A percentile compares a stretch with the other conserved stretches of the same genome.
Conservation (phyloP, 2,888 invertebrate species). For the Crioceris asparagi region DNA sequence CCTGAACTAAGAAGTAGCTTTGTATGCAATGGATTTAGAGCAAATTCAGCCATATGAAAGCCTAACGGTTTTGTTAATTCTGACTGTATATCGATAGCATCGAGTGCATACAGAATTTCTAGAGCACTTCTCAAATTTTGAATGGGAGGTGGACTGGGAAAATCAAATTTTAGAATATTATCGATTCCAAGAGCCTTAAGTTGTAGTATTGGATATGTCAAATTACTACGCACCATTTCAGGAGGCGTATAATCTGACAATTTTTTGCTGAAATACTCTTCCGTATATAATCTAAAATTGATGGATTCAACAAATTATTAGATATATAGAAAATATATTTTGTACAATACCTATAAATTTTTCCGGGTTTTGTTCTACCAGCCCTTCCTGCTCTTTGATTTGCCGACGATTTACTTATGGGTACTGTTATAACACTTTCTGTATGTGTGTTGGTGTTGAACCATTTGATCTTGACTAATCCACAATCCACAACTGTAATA, state of each 20-base stretch:
- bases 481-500: conserved; percentile 79
- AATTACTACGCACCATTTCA: conserved; percentile 84
- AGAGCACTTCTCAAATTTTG: conserved; percentile 73
- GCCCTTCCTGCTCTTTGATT: conserved; percentile 87
- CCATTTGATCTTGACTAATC: conserved; percentile 90
- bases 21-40: conserved; percentile 75
- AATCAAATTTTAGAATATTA: conserved; percentile 83
- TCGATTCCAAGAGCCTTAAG: conserved; percentile 90
- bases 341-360: conserved; percentile 57
- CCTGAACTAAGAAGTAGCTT: conserved; percentile 75
- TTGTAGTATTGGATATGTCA: conserved; percentile 76
- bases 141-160: conserved; percentile 87
- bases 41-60: conserved; percentile 81
- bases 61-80: conserved; percentile 71
- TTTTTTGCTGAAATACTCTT: conserved; percentile 61
- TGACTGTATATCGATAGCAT: conserved; percentile 67
- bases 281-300: conserved; percentile 57
- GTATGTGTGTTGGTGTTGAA: conserved; percentile 76
- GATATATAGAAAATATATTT: conserved; percentile 1
- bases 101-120: conserved; percentile 79
- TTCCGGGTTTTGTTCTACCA: conserved; percentile 74
- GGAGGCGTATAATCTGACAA: conserved; percentile 68
- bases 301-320: background rate
- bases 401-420: conserved; percentile 81
- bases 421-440: conserved; percentile 71